Evolutionary conservation across 2,797 vertebrate species (phyloP), one percentile per base, ranked within the genome.

Genomic region (Petrocephalus sullivani): DNA sequence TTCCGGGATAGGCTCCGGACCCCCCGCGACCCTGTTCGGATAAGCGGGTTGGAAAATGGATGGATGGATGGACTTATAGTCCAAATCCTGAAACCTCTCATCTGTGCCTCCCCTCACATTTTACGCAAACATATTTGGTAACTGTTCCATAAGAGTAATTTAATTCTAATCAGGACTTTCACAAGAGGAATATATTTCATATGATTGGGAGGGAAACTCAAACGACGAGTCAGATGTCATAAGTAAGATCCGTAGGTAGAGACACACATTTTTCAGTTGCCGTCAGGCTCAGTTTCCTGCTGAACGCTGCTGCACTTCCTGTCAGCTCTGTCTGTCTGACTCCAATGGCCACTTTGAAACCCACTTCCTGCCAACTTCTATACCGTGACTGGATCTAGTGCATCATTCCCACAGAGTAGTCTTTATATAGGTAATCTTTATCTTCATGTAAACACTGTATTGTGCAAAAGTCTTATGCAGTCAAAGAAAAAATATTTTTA

Each of bases 361-460:
- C 95, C 95, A 95, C 95, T 95, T 96, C 96, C 95, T 95, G 93
- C 58, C 0, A 87, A 21, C 86, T 61, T 88, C 93, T 87, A 91
- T 53, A 82, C 88, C 53, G 87, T 16, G 14, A 23, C 58, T 0
- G 10, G 53, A 57, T 58, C 9, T 86, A 57, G n/a, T n/a, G 51
- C 3, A n/a, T 84, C 23, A 28, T 56, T 84, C 23, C 82, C n/a
- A 67, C n/a, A 67, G 61, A 78, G 46, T 78, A 49, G 2, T n/a
- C 37, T 16, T 78, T 71, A 37, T 71, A 71, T 37, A 71, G 28
- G 64, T 37, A 71, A 71, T 37, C 7, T 51, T 14, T 37, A 71
- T 71, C 10, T 41, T 49, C 41, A 78, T n/a, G 71, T 9, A 71
- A 14, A 16, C 28, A 71, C 64, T 9, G 10, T 37, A 71, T 71